Conservation (phyloP, 2,888 invertebrate species). For the Thymelicus acteon region DNA sequence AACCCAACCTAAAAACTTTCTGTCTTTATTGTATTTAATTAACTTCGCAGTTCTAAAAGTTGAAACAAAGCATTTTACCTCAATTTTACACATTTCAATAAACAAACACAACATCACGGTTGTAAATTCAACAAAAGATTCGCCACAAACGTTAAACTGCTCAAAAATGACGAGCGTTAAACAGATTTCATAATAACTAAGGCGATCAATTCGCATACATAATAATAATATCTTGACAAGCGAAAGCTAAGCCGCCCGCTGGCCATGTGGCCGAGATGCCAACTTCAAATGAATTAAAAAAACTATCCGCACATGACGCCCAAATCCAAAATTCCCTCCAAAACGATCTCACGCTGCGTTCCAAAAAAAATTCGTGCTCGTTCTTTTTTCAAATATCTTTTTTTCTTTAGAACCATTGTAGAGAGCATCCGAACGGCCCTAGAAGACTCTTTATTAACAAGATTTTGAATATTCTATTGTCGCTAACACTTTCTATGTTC, state of each 20-base stretch:
- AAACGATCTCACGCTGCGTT: conserved; percentile 82
- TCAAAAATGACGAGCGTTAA: conserved; percentile 61
- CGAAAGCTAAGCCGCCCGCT: conserved; percentile 54
- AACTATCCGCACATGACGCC: conserved; percentile 73
- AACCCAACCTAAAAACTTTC: not conserved
- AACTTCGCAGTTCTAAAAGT: conserved; percentile 16
- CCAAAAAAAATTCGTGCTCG: conserved; percentile 63
- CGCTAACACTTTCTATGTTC: conserved; percentile 83
- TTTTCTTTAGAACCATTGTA: conserved; percentile 57
- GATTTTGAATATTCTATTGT: conserved; percentile 84
- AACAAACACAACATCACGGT: conserved; percentile 57
- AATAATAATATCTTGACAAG: conserved; percentile 65
- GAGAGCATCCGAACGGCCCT: conserved; percentile 54
- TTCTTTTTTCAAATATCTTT: conserved; percentile 73
- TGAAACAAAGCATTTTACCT: conserved; percentile 40
- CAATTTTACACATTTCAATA: conserved; percentile 57
- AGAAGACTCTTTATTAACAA: conserved; percentile 81
- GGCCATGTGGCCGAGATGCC: conserved; percentile 59
- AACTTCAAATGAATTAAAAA: conserved; percentile 54
- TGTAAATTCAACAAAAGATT: conserved; percentile 56
- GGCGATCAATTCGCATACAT: conserved; percentile 54
- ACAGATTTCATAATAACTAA: conserved; percentile 61
- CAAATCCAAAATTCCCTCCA: conserved; percentile 79
- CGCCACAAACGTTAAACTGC: conserved; percentile 52
- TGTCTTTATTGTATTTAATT: conserved; percentile 15